A percentile compares a stretch with the other conserved stretches of the same genome.
phyloP scores from a whole-genome alignment of 1,140 invertebrate species.

The Anoplophora glabripennis region DNA sequence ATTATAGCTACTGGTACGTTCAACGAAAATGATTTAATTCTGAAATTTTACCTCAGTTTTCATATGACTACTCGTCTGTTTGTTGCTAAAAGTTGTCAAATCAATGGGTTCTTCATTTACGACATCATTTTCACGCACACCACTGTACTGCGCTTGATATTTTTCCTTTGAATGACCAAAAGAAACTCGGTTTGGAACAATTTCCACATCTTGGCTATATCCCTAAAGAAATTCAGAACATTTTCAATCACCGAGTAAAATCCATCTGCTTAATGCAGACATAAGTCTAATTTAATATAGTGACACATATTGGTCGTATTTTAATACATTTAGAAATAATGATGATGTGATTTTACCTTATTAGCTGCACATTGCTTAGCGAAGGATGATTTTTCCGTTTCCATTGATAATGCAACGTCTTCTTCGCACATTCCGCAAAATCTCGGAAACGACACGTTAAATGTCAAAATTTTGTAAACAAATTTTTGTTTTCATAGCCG shows the following conservation, averaged over 20 bases:
- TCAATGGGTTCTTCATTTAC: constrained; percentile 22
- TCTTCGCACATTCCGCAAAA: not conserved
- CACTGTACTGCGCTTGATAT: not conserved
- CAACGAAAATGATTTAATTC: no score
- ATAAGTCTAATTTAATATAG: no score
- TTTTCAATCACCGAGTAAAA: no score
- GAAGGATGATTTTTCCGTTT: constrained; percentile 16
- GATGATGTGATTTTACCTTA: constrained; percentile 16
- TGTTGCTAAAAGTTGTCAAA: constrained; percentile 15
- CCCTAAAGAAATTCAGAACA: not conserved
- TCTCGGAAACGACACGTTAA: constrained; percentile 13
- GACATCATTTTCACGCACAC: not conserved
- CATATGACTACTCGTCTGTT: not conserved
- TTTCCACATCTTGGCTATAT: not conserved
- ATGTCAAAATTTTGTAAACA: no score
- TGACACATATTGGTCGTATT: no score
- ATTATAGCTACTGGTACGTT: no score
- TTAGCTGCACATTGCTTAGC: constrained; percentile 11
- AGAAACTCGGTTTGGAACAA: not conserved
- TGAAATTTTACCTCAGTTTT: not conserved
- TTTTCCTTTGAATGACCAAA: not conserved
- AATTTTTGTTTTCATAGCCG: no score
- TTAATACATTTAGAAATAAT: constrained; percentile 6
- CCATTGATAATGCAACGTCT: constrained; percentile 21
- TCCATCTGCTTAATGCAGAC: no score